phyloP scores from a whole-genome alignment of 2,113 vertebrate genomes.

The Charadrius vociferus region DNA sequence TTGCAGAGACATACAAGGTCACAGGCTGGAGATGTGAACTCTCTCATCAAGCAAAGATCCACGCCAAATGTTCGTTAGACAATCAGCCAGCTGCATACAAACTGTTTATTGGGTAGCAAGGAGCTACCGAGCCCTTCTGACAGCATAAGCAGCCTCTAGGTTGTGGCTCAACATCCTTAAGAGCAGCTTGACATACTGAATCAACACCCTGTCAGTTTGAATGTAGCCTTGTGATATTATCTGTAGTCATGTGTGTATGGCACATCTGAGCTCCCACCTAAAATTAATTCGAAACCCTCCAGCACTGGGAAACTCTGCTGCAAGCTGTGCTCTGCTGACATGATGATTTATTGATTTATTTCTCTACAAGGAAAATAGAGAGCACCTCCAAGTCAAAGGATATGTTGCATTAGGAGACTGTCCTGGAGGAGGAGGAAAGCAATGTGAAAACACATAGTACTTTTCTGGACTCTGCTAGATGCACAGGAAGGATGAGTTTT shows the following conservation, averaged over 20 bases:
- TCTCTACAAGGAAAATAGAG: background rate
- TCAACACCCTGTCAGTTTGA: background rate
- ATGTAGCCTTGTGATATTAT: background rate
- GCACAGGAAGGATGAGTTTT: background rate
- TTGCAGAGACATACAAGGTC: background rate
- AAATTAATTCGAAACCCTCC: background rate
- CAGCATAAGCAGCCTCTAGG: background rate
- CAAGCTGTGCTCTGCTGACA: constrained; percentile 35
- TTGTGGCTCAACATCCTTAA: background rate
- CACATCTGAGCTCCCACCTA: background rate
- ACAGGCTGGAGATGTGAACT: background rate
- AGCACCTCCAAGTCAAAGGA: background rate
- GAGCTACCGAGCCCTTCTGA: background rate
- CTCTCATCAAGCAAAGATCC: background rate
- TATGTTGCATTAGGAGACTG: background rate
- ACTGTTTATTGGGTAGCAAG: background rate
- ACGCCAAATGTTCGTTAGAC: background rate
- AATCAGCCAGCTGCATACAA: background rate
- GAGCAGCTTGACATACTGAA: background rate
- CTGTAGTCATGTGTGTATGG: background rate
- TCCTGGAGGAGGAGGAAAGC: background rate
- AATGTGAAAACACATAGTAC: background rate
- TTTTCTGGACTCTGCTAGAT: background rate
- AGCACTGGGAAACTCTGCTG: background rate
- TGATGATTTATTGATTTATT: constrained; percentile 5